These are phyloP conservation scores for Rapana venosa DNA, from an alignment of 2,888 invertebrate genomes.

Conservation along the genomic window DNA sequence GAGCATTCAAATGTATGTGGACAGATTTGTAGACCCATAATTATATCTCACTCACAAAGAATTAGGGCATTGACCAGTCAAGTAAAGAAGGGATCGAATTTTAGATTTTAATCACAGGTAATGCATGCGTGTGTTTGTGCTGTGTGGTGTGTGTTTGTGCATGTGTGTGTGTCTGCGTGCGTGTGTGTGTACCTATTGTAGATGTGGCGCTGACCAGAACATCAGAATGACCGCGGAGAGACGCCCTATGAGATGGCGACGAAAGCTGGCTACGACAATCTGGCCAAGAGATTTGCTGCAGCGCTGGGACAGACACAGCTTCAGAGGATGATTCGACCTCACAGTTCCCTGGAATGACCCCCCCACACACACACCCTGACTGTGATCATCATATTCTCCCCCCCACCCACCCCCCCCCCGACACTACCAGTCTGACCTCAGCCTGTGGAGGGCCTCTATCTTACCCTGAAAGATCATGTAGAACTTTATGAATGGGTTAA, in stretches of 20 bases:
- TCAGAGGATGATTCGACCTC: constrained; percentile 73
- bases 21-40: too few species aligned
- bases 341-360: constrained; percentile 47
- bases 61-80: too few species aligned
- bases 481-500: too few species aligned
- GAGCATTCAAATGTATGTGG: too few species aligned
- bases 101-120: too few species aligned
- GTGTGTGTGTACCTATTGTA: constrained; percentile 52
- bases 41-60: too few species aligned
- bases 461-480: too few species aligned
- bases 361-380: neutral
- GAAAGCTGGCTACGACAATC: constrained; percentile 72
- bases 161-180: too few species aligned
- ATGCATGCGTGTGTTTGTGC: too few species aligned
- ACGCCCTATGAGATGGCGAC: constrained; percentile 77
- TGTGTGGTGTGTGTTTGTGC: too few species aligned
- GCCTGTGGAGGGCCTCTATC: neutral
- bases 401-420: too few species aligned
- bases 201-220: constrained; percentile 74
- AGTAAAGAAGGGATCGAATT: too few species aligned
- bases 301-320: constrained; percentile 75
- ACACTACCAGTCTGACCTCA: neutral
- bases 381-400: neutral
- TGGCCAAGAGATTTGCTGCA: constrained; percentile 73
- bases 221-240: constrained; percentile 77